Conservation (phyloP, 1,140 invertebrate genomes). For the Ctenoplectra terminalis region DNA sequence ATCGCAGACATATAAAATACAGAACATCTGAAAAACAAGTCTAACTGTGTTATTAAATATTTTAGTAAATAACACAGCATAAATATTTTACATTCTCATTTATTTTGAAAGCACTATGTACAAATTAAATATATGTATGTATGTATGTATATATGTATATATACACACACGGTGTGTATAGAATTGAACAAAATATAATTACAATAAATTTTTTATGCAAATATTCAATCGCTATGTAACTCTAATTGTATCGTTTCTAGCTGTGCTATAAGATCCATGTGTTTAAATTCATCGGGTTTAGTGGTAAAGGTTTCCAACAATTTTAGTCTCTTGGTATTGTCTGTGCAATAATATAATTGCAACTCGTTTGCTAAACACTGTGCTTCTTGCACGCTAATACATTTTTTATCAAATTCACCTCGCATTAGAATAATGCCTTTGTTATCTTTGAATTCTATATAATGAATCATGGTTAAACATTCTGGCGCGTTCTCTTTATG, state of each 20-base stretch:
- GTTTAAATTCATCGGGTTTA: constrained; percentile 90
- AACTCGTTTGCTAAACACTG: constrained; percentile 93
- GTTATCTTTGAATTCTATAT: constrained; percentile 89
- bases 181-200: constrained; percentile 2
- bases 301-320: constrained; percentile 89
- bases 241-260: constrained; percentile 88
- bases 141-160: too few species aligned
- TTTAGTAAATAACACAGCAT: constrained; percentile 38
- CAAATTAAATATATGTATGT: constrained; percentile 34
- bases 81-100: constrained; percentile 32
- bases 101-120: constrained; percentile 46
- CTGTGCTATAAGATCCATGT: constrained; percentile 92
- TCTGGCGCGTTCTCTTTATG: constrained; percentile 96
- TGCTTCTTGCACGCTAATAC: constrained; percentile 90
- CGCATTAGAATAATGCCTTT: constrained; percentile 94
- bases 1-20: neutral
- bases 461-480: constrained; percentile 92
- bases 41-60: neutral
- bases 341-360: constrained; percentile 91
- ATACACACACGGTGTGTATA: too few species aligned
- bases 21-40: neutral
- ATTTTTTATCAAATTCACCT: constrained; percentile 94
- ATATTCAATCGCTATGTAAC: neutral
- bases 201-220: constrained; percentile 39
- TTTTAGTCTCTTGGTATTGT: constrained; percentile 85